phyloP scores from a whole-genome alignment of 1,140 invertebrate genomes.

The Campoletis sonorensis region DNA sequence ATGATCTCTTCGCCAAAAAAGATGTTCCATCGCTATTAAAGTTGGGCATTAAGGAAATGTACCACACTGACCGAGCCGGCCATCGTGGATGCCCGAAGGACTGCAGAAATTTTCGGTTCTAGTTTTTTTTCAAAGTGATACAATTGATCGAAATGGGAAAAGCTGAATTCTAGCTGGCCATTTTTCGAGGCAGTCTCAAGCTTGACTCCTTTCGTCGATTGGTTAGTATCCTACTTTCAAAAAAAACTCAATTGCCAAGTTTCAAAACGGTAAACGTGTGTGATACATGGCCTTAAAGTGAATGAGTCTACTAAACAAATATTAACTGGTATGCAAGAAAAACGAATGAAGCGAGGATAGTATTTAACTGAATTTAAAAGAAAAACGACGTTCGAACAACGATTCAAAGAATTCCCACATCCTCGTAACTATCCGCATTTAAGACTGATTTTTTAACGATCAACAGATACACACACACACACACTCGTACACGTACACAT shows the following conservation, averaged over 20 bases:
- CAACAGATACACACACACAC: not conserved
- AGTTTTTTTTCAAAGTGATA: too few relatives aligned
- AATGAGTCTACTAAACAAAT: constrained; percentile 16
- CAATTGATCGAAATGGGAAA: too few relatives aligned
- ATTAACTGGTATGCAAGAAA: constrained; percentile 8
- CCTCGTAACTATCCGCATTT: constrained; percentile 38
- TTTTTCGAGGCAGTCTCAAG: too few relatives aligned
- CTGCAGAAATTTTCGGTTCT: too few relatives aligned
- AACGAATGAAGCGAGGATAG: constrained; percentile 3
- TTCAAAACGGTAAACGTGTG: too few relatives aligned
- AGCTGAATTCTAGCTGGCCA: too few relatives aligned
- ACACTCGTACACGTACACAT: not conserved
- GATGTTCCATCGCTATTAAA: not conserved
- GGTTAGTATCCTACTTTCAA: too few relatives aligned
- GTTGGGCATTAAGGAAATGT: not conserved
- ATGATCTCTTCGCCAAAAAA: not conserved
- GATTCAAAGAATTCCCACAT: constrained; percentile 11
- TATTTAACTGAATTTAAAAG: not conserved
- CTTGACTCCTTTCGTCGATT: too few relatives aligned
- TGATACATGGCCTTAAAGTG: not conserved
- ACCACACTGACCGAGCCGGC: too few relatives aligned
- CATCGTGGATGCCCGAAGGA: too few relatives aligned
- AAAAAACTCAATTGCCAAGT: too few relatives aligned
- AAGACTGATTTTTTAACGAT: constrained; percentile 45
- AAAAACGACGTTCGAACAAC: constrained; percentile 32